Evolutionary conservation across 2,113 vertebrate genomes (phyloP).

Genomic region (Sphaerodactylus townsendi): DNA sequence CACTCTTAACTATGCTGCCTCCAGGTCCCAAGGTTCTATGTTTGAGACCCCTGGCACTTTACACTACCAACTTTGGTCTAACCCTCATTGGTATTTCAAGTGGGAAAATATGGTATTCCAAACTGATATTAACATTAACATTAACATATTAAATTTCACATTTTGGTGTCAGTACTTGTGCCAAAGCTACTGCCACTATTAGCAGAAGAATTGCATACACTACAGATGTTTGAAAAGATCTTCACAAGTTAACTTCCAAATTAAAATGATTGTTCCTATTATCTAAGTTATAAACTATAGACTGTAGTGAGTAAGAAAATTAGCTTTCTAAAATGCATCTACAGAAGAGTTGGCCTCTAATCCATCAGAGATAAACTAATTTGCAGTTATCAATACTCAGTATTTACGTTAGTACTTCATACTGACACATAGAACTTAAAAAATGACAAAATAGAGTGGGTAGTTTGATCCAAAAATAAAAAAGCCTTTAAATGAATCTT

Average conservation of each 20-base stretch:
- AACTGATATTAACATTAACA: neutral
- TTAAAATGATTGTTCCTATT: neutral
- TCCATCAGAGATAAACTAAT: conserved; percentile 38
- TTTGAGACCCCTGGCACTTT: too few species aligned
- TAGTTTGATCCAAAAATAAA: conserved; percentile 49
- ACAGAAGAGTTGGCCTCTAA: conserved; percentile 16
- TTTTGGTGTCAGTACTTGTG: neutral
- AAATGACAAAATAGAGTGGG: conserved; percentile 52
- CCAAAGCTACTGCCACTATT: neutral
- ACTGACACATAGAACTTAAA: conserved; percentile 37
- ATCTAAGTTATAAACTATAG: neutral
- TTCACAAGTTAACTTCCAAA: neutral
- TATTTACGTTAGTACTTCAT: conserved; percentile 50
- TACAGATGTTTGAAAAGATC: neutral
- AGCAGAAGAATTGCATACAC: neutral
- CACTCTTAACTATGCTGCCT: too few species aligned
- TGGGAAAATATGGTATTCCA: neutral
- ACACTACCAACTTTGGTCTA: neutral
- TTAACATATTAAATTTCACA: neutral
- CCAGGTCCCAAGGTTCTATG: too few species aligned
- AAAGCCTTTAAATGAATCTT: conserved; percentile 65
- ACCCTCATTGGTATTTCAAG: neutral
- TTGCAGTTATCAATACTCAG: conserved; percentile 48
- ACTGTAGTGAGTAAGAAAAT: neutral
- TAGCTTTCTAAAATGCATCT: conserved; percentile 2